These are phyloP conservation scores for Phoenicopterus ruber DNA, from an alignment of 2,113 vertebrate genomes.

Conservation along the genomic window DNA sequence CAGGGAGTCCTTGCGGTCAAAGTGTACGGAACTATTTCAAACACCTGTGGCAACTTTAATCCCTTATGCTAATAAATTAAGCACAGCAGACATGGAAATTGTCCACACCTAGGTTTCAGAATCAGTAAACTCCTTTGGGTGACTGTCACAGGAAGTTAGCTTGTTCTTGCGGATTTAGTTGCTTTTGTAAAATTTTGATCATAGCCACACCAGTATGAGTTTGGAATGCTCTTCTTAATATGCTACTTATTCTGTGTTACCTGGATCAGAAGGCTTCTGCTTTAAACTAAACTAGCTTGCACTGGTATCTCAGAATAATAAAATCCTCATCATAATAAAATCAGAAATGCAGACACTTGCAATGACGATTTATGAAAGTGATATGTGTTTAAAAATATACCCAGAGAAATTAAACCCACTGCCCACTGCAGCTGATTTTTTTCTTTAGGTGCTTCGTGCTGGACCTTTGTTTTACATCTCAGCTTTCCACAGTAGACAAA, in stretches of 20 bases:
- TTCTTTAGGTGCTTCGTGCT: not conserved
- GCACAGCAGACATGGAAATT: conserved; percentile 44
- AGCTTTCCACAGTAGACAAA: not conserved
- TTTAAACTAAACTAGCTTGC: not conserved
- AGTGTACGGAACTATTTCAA: conserved; percentile 58
- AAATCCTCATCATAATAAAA: not conserved
- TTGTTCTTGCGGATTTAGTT: not conserved
- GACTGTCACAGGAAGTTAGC: conserved; percentile 23
- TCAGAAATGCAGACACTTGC: not conserved
- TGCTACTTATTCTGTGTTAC: not conserved
- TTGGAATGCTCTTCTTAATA: not conserved
- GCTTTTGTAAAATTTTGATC: not conserved
- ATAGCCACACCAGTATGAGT: not conserved
- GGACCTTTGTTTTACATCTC: not conserved
- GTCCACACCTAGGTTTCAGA: conserved; percentile 26
- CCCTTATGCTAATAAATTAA: conserved; percentile 63
- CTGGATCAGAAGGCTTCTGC: not conserved
- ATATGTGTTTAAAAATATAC: not conserved
- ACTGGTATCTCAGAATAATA: not conserved
- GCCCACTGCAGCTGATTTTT: not conserved
- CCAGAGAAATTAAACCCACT: not conserved
- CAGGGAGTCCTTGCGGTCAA: conserved; percentile 53
- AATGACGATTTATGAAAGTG: not conserved
- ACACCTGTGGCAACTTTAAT: conserved; percentile 65
- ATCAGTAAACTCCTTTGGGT: conserved; percentile 30